Percentiles rank a stretch among this genome's conserved stretches.
Conservation (phyloP, 1,140 invertebrate genomes). For the Neotoxoptera formosana region DNA sequence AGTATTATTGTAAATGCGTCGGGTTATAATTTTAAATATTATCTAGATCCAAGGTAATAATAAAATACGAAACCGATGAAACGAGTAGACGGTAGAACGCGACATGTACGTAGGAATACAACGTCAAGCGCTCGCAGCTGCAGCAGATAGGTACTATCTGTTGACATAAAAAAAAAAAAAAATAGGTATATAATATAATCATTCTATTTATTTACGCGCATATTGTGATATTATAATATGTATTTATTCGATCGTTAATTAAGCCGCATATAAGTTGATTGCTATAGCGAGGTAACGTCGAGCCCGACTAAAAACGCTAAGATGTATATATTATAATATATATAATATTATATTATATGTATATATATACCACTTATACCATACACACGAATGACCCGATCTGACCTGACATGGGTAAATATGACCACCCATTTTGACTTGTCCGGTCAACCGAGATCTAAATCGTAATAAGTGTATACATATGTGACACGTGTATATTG, state of each 20-base stretch:
- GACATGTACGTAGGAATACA: background rate
- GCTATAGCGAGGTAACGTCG: background rate
- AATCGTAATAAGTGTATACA: background rate
- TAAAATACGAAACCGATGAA: background rate
- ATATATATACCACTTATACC: background rate
- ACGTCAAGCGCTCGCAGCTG: background rate
- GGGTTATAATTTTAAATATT: background rate
- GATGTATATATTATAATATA: too few species aligned
- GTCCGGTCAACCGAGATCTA: background rate
- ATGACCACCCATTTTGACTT: background rate
- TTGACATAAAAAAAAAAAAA: background rate
- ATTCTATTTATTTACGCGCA: background rate
- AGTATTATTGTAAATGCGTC: background rate
- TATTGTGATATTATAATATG: background rate
- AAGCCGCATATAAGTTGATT: background rate
- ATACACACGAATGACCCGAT: background rate
- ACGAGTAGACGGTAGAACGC: background rate
- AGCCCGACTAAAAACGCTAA: background rate
- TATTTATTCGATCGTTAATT: background rate
- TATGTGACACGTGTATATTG: background rate
- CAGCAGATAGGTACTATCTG: background rate
- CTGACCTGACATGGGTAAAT: background rate
- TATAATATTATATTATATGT: background rate
- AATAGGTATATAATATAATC: background rate
- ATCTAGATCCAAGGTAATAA: conserved; percentile 12